Evolutionary conservation across 2,113 vertebrate species (phyloP).

Genomic region (Myxocyprinus asiaticus): DNA sequence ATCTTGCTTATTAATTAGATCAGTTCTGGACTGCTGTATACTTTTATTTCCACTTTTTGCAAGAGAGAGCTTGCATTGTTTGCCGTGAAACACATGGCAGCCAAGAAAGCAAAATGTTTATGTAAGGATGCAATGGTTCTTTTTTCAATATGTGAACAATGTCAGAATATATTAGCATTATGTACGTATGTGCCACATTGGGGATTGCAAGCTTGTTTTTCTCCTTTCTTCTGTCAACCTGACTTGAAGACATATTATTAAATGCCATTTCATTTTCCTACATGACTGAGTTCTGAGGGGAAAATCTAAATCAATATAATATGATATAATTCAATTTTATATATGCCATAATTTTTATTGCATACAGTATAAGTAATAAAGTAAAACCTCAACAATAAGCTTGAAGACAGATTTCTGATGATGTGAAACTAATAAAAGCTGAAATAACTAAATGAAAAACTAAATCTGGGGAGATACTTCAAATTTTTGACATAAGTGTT

Average conservation of each 20-base stretch:
- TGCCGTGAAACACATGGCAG: not conserved
- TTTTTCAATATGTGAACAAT: too few relatives aligned
- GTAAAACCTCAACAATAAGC: not conserved
- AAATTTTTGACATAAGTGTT: too few relatives aligned
- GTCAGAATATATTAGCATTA: too few relatives aligned
- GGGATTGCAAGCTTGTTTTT: too few relatives aligned
- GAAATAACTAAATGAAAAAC: too few relatives aligned
- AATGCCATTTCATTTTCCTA: not conserved
- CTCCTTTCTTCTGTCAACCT: not conserved
- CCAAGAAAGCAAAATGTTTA: not conserved
- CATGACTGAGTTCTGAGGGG: not conserved
- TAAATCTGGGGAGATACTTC: too few relatives aligned
- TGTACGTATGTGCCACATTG: too few relatives aligned
- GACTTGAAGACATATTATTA: not conserved
- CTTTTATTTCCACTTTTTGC: not conserved
- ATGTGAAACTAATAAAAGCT: too few relatives aligned
- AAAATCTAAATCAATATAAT: not conserved
- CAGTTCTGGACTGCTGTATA: too few relatives aligned
- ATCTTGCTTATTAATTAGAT: too few relatives aligned
- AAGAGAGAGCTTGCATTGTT: not conserved
- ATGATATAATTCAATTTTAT: not conserved
- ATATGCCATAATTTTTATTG: not conserved
- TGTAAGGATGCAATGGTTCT: too few relatives aligned
- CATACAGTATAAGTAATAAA: not conserved
- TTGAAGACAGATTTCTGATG: too few relatives aligned